Base-by-base conservation (phyloP, 1,140 invertebrate species). In the Drosophila quadrilineata region DNA sequence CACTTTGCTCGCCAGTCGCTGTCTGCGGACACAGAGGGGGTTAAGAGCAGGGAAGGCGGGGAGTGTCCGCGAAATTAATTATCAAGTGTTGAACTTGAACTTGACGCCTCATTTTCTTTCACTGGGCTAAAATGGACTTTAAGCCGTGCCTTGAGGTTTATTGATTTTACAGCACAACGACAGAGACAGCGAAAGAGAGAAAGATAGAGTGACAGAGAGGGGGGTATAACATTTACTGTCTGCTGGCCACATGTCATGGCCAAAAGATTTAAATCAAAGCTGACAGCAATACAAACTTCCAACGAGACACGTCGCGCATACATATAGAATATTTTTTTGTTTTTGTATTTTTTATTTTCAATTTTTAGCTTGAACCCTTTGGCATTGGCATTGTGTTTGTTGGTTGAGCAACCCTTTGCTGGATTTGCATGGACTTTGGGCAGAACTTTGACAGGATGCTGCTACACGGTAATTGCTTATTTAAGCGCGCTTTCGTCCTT, bases 11-110 rank as follows among this genome's bases (percentile, higher is more conserved):
- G 3, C 8, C 14, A 10, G 10, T 28, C 2, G 3, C 8, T 14
- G 14, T 24, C 3, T 4, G 38, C 8, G 19, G 26, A 2, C n/a
- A n/a, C 14, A 9, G 16, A 21, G 24, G 6, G 14, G 10, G 12
- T n/a, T n/a, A n/a, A n/a, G n/a, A n/a, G 26, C 3, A 4, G 28
- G 24, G 9, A 19, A n/a, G 2, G 19, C 21, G 22, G 52, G 45
- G 29, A 41, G 33, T 35, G 14, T 29, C 10, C 69, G 43, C 38
- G 69, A 35, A 77, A 84, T 85, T 84, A 84, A 84, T 84, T 84
- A 84, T 77, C 77, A 70, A 85, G 77, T 74, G 76, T 85, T 84
- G 79, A 84, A 84, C 77, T 84, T 84, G 77, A 82, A 85, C 77
- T 85, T 84, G 73, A 54, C 59, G 22, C 22, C 31, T n/a, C n/a